Conservation (phyloP, 1,140 invertebrate species). For the Musca domestica region DNA sequence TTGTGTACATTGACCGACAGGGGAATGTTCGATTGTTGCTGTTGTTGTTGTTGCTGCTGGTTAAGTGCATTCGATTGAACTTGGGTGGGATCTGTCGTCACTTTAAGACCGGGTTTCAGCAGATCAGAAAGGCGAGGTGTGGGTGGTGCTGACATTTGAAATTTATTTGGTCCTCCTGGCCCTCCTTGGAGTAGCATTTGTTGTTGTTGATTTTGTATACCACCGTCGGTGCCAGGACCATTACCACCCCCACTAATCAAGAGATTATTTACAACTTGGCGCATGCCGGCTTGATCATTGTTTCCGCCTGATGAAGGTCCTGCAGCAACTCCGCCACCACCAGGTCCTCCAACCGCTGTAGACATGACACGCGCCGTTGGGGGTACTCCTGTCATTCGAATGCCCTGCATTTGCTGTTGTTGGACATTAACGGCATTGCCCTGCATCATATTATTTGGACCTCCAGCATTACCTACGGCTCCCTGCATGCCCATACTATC, state of each 20-base stretch:
- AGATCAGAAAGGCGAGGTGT: conserved; percentile 24
- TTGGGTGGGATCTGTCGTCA: conserved; percentile 35
- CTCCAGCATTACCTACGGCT: conserved; percentile 56
- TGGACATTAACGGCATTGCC: conserved; percentile 54
- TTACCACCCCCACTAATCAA: conserved; percentile 27
- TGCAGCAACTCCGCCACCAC: conserved; percentile 29
- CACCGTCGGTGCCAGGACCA: conserved; percentile 23
- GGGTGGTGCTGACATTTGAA: conserved; percentile 10
- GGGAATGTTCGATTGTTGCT: conserved; percentile 49
- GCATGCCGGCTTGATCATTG: conserved; percentile 29
- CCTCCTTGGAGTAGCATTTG: conserved; percentile 39
- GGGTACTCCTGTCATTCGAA: conserved; percentile 51
- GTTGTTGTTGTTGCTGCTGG: conserved; percentile 47
- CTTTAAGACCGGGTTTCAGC: background rate
- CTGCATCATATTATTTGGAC: conserved; percentile 54
- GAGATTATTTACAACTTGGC: conserved; percentile 20
- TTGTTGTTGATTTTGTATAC: conserved; percentile 47
- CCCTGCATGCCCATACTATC: conserved; percentile 77
- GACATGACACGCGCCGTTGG: conserved; percentile 37
- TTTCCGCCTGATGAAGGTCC: conserved; percentile 25
- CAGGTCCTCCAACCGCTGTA: conserved; percentile 32
- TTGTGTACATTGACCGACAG: conserved; percentile 49
- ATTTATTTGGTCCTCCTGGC: conserved; percentile 58
- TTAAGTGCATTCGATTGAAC: conserved; percentile 39
- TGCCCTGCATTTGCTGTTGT: conserved; percentile 52